Conservation (phyloP, 2,888 invertebrate species). For the Muschampia plurimacula region DNA sequence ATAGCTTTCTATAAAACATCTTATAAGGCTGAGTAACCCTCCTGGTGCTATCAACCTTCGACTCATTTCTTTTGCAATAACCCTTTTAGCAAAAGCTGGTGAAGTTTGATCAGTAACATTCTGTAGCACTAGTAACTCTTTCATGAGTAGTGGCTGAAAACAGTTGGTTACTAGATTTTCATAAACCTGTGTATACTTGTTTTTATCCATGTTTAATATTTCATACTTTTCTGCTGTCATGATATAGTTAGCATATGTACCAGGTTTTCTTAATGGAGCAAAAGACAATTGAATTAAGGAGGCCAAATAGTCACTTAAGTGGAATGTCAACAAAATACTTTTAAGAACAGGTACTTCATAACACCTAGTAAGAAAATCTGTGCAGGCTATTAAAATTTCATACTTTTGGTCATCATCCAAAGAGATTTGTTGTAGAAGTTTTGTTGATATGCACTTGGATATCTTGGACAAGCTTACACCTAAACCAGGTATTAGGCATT, state of each 20-base stretch:
- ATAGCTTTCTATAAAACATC: conserved; percentile 87
- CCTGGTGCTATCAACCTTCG: conserved; percentile 84
- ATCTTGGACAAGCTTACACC: conserved; percentile 81
- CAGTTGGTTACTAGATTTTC: conserved; percentile 81
- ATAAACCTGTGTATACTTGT: conserved; percentile 64
- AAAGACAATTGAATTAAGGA: conserved; percentile 89
- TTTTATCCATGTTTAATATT: conserved; percentile 74
- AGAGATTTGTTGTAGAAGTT: conserved; percentile 59
- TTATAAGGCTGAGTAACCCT: conserved; percentile 88
- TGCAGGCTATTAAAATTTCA: conserved; percentile 77
- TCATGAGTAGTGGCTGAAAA: conserved; percentile 87
- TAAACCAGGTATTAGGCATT: conserved; percentile 88
- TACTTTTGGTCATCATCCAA: conserved; percentile 81
- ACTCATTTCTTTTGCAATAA: conserved; percentile 87
- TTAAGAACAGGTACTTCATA: conserved; percentile 81
- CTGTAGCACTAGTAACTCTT: conserved; percentile 89
- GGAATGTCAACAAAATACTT: conserved; percentile 83
- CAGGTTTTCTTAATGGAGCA: conserved; percentile 88
- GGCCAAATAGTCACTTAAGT: conserved; percentile 87
- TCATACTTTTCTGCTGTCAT: conserved; percentile 86
- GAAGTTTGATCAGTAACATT: conserved; percentile 76
- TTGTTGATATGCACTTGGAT: conserved; percentile 70
- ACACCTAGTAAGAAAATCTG: conserved; percentile 77
- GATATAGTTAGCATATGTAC: conserved; percentile 64
- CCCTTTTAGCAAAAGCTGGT: conserved; percentile 87